Percentiles rank a stretch among this genome's conserved stretches.
Conservation (phyloP, 2,113 vertebrate genomes). For the Variabilichromis moorii region DNA sequence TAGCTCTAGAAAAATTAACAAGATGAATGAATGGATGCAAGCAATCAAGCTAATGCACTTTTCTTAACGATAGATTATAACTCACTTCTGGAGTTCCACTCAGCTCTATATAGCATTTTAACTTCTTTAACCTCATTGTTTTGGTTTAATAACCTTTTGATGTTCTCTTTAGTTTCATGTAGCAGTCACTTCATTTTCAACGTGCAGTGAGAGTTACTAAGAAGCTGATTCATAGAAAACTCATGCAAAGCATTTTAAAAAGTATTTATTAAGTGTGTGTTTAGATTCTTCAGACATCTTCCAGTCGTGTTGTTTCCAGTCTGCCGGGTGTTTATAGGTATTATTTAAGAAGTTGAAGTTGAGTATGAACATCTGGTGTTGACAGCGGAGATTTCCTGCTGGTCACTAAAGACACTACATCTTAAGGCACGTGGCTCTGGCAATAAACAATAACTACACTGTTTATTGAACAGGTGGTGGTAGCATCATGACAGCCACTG, state of each 20-base stretch:
- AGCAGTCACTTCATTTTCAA: neutral
- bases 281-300: neutral
- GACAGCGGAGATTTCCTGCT: neutral
- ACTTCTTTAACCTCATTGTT: neutral
- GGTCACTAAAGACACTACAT: neutral
- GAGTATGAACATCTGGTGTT: neutral
- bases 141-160: neutral
- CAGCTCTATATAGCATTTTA: neutral
- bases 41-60: neutral
- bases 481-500: neutral
- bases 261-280: neutral
- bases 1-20: neutral
- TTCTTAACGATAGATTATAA: neutral
- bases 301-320: neutral
- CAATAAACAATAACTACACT: neutral
- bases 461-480: too few relatives aligned
- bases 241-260: neutral
- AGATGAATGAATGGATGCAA: neutral
- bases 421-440: neutral
- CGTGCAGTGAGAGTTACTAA: neutral
- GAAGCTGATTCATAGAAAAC: neutral
- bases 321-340: neutral
- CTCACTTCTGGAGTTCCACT: neutral
- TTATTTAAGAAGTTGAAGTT: neutral
- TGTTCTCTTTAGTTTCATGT: neutral